Base-by-base conservation (phyloP, 2,113 vertebrate genomes). In the Coturnix japonica region DNA sequence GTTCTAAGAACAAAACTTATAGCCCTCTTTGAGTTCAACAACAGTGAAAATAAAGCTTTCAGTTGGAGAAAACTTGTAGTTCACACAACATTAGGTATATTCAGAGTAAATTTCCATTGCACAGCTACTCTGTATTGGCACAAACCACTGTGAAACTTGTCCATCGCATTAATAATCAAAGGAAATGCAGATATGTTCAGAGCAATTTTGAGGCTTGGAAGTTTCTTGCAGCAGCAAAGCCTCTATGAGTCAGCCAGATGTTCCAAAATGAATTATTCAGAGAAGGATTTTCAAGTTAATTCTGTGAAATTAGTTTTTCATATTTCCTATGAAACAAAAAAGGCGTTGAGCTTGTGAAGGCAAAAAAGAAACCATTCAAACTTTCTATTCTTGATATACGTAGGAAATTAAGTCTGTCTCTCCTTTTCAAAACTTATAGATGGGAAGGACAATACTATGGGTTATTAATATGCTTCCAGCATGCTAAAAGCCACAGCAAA, bases 251-350 rank as follows among this genome's bases (percentile, higher is more conserved):
- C 66, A 51, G 71, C 74, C 96, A 97, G 95, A 96, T 97, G 93
- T 96, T 96, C 73, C 46, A 60, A 57, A 93, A 96, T 97, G 74
- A 97, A 97, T 97, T 97, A 96, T 96, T 96, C 89, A 96, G 92
- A 84, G 94, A 94, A 89, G 19, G 39, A 80, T 91, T 95, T 97
- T 95, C 47, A 80, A 90, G 84, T 93, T 93, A 94, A 90, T 96
- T 80, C 87, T 90, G 81, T 90, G 81, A 97, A 97, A 97, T 96
- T 81, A 90, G 59, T 93, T 95, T 84, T 90, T 97, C 57, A 13
- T 94, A 91, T 94, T 86, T 95, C 61, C 54, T 87, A 71, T 85
- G 81, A 89, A 77, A 87, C 14, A 51, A 93, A 88, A 87, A 92
- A 83, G 64, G 23, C 82, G 17, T 61, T 56, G 37, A 86, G 14